These are phyloP conservation scores for Ephydatia muelleri DNA, from an alignment of 37 sponge, comb jelly and placozoan species.

Conservation along the genomic window DNA sequence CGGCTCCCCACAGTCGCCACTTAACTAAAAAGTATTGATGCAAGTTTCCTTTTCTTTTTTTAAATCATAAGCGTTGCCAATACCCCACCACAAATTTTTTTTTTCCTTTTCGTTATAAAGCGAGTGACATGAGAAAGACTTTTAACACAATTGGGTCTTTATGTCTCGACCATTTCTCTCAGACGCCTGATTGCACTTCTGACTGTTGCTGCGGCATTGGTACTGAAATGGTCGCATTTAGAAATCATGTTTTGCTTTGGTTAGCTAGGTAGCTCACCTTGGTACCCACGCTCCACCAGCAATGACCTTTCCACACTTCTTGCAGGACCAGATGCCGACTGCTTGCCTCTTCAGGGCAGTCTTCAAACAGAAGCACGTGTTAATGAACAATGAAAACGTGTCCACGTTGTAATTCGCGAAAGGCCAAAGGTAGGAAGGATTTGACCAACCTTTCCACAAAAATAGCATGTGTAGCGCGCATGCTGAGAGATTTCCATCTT, in stretches of 20 bases:
- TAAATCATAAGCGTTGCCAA: too few species aligned
- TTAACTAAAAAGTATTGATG: too few species aligned
- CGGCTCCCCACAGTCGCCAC: too few species aligned
- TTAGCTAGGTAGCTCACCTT: conserved; percentile 44
- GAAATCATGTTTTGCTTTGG: neutral
- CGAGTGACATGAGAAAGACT: neutral
- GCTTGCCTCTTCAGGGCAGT: conserved; percentile 81
- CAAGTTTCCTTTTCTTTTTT: too few species aligned
- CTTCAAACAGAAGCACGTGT: conserved; percentile 13
- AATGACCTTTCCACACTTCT: conserved; percentile 86
- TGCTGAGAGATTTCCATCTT: conserved; percentile 98
- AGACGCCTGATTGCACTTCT: conserved; percentile 91
- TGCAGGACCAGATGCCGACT: conserved; percentile 98
- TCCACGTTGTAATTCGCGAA: neutral
- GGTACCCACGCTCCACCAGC: conserved; percentile 99
- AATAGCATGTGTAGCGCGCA: conserved; percentile 87
- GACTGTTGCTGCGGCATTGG: conserved; percentile 95
- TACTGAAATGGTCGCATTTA: conserved; percentile 39
- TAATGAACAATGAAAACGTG: neutral
- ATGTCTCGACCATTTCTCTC: conserved; percentile 83
- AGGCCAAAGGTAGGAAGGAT: neutral
- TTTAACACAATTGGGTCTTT: conserved; percentile 1
- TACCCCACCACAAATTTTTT: too few species aligned
- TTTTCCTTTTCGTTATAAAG: too few species aligned
- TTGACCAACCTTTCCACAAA: conserved; percentile 92